These are phyloP conservation scores for Alloplasta piceator DNA, from an alignment of 2,888 invertebrate genomes.

Conservation along the genomic window DNA sequence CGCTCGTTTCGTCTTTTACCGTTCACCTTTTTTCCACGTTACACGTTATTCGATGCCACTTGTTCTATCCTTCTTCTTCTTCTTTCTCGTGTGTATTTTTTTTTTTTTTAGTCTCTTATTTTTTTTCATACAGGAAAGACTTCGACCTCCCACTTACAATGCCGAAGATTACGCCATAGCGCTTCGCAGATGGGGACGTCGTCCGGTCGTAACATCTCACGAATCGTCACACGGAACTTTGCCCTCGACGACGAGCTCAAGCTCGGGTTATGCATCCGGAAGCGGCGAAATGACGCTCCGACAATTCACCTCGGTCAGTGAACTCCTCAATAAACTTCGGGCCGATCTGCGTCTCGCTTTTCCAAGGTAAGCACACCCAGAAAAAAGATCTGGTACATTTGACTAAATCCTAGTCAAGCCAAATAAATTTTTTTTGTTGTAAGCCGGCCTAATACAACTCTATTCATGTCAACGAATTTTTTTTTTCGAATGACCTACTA, in stretches of 20 bases:
- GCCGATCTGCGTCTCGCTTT: conserved; percentile 94
- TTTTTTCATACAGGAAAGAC: conserved; percentile 87
- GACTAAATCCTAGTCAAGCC: too few relatives aligned
- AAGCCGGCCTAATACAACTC: too few relatives aligned
- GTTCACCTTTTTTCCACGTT: conserved; percentile 10
- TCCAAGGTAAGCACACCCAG: conserved; percentile 89
- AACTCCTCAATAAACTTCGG: conserved; percentile 93
- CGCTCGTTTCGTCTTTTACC: conserved; percentile 45
- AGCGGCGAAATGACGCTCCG: conserved; percentile 94
- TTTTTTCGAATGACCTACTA: too few relatives aligned
- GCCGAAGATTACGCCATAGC: conserved; percentile 94
- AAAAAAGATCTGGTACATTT: too few relatives aligned
- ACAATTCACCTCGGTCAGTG: conserved; percentile 94
- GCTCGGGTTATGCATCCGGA: conserved; percentile 84
- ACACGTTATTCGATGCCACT: not conserved
- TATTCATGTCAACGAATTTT: too few relatives aligned
- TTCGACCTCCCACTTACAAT: conserved; percentile 94
- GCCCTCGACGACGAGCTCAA: conserved; percentile 82
- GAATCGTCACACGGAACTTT: conserved; percentile 79
- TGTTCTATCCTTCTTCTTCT: too few relatives aligned
- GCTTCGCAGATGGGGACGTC: conserved; percentile 91
- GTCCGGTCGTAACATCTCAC: conserved; percentile 84
- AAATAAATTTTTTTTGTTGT: too few relatives aligned
- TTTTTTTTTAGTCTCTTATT: conserved; percentile 3
- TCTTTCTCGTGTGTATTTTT: conserved; percentile 4